Conservation (phyloP, 2,888 invertebrate species). For the Trimorus sp. region DNA sequence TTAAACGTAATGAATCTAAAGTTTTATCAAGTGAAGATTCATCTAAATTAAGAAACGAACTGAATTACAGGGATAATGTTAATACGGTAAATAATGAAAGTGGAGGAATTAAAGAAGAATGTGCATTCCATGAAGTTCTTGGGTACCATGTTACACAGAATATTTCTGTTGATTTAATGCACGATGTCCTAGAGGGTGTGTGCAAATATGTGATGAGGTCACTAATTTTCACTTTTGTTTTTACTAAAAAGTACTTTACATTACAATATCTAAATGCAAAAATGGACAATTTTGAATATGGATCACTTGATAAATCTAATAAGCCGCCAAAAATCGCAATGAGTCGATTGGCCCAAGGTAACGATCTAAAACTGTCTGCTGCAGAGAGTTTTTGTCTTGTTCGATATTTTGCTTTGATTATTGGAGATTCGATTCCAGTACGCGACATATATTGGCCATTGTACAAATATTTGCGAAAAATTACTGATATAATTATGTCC, state of each 20-base stretch:
- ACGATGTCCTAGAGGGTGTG: conserved; percentile 22
- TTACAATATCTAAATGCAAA: conserved; percentile 5
- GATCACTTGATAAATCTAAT: conserved; percentile 13
- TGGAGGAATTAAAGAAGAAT: conserved; percentile 18
- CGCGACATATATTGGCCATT: neutral
- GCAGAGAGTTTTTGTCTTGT: conserved; percentile 7
- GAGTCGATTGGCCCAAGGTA: neutral
- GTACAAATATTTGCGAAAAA: conserved; percentile 18
- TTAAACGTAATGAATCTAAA: neutral
- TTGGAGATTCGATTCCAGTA: neutral
- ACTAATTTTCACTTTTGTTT: conserved; percentile 12
- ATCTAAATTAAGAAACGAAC: conserved; percentile 7
- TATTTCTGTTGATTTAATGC: conserved; percentile 21
- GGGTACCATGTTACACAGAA: conserved; percentile 14
- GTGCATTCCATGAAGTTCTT: conserved; percentile 16
- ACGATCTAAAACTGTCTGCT: conserved; percentile 8
- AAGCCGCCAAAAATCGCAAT: conserved; percentile 13
- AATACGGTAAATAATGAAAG: conserved; percentile 7
- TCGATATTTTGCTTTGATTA: conserved; percentile 4
- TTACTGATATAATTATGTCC: conserved; percentile 3
- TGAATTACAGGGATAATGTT: conserved; percentile 7
- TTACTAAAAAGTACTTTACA: conserved; percentile 13
- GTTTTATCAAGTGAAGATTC: conserved; percentile 13
- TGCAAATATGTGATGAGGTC: conserved; percentile 21
- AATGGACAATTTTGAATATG: conserved; percentile 13